Evolutionary conservation across 2,888 invertebrate genomes (phyloP).

Genomic region (Emmelina monodactyla): DNA sequence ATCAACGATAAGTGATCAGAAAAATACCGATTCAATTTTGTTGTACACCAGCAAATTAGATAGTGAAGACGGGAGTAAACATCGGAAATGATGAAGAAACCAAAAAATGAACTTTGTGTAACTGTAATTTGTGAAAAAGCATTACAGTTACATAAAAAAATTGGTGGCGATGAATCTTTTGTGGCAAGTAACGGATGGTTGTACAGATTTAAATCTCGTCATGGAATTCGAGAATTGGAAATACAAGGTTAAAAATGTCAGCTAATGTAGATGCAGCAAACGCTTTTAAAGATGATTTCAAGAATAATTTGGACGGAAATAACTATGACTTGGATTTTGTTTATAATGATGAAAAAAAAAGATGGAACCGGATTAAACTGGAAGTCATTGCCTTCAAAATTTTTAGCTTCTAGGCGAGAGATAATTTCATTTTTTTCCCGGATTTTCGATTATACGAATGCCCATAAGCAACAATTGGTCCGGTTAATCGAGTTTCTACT

Average conservation of each 20-base stretch:
- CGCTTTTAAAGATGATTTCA: constrained; percentile 16
- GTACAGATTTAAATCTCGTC: constrained; percentile 19
- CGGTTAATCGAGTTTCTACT: too few species aligned
- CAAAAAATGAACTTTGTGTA: constrained; percentile 19
- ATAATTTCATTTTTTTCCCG: too few species aligned
- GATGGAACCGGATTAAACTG: constrained; percentile 15
- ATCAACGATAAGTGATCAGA: constrained; percentile 21
- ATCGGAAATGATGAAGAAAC: constrained; percentile 19
- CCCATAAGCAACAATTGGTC: too few species aligned
- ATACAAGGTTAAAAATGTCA: constrained; percentile 18
- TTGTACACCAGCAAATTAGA: constrained; percentile 18
- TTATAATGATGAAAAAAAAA: constrained; percentile 17
- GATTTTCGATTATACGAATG: too few species aligned
- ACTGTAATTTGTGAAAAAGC: constrained; percentile 20
- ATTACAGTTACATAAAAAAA: constrained; percentile 18
- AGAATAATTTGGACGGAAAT: constrained; percentile 11
- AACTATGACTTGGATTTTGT: constrained; percentile 16
- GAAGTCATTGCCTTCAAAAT: constrained; percentile 15
- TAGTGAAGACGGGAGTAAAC: constrained; percentile 18
- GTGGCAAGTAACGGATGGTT: constrained; percentile 20
- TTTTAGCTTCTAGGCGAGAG: constrained; percentile 11
- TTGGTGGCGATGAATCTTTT: constrained; percentile 18
- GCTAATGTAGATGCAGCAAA: constrained; percentile 15
- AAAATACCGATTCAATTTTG: constrained; percentile 20
- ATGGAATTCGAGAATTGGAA: constrained; percentile 19